Percentiles rank a stretch among this genome's conserved stretches.
These are phyloP conservation scores for Calameuta filiformis DNA, from an alignment of 2,888 invertebrate species.

Conservation along the genomic window DNA sequence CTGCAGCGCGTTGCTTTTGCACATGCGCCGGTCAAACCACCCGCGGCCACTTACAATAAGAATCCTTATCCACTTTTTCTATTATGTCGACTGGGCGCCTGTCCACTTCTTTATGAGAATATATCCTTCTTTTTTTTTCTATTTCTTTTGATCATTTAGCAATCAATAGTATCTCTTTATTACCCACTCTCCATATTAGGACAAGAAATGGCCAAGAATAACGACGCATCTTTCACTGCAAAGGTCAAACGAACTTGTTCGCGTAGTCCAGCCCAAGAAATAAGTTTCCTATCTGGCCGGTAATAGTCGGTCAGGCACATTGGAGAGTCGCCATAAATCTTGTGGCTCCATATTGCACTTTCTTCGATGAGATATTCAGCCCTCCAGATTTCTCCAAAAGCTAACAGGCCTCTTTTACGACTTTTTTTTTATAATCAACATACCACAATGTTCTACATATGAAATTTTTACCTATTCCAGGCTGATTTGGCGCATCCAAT, in stretches of 20 bases:
- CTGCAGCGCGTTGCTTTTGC: neutral
- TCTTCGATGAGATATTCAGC: neutral
- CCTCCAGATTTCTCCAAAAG: neutral
- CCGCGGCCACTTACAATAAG: too few relatives aligned
- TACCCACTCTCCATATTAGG: neutral
- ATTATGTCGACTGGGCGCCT: neutral
- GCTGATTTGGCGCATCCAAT: neutral
- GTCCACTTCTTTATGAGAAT: too few relatives aligned
- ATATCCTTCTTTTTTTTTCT: neutral
- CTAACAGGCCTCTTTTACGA: neutral
- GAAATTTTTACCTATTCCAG: too few relatives aligned
- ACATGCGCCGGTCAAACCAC: too few relatives aligned
- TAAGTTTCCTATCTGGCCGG: neutral
- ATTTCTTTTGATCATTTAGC: neutral
- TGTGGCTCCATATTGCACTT: neutral
- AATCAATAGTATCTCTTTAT: neutral
- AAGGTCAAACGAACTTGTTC: conserved; percentile 36
- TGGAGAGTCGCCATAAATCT: neutral
- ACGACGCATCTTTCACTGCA: conserved; percentile 17
- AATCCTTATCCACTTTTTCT: neutral
- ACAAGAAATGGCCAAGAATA: neutral
- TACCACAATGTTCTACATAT: too few relatives aligned
- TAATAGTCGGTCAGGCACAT: neutral
- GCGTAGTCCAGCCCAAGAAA: conserved; percentile 7
- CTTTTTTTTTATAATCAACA: neutral